These are phyloP conservation scores for Scolopax mira DNA, from an alignment of 2,113 vertebrate species.

Conservation along the genomic window DNA sequence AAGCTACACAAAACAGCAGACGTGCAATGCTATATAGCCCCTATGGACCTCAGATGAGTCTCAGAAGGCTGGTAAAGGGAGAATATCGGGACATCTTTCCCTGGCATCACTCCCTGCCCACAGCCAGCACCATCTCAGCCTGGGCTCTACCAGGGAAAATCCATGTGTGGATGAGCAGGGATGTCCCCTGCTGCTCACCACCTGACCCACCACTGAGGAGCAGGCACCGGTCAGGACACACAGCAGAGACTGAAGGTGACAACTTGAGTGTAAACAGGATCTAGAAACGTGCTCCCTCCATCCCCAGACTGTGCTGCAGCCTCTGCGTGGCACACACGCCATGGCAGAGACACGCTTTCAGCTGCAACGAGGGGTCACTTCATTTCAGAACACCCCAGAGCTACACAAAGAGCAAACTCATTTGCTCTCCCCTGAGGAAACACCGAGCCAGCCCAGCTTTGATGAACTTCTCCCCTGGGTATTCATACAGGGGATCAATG, in stretches of 20 bases:
- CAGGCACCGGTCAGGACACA: background rate
- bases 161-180: rapidly evolving
- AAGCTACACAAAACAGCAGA: background rate
- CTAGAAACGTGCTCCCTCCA: background rate
- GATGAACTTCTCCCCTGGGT: background rate
- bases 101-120: background rate
- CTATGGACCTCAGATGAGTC: rapidly evolving
- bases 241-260: background rate
- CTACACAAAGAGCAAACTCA: background rate
- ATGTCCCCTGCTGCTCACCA: rapidly evolving
- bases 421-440: background rate
- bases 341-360: background rate
- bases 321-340: no score
- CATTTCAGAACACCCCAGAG: background rate
- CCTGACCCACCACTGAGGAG: background rate
- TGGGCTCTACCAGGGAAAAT: background rate
- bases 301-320: background rate
- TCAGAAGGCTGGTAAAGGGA: background rate
- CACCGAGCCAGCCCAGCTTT: background rate
- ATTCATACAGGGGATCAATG: background rate
- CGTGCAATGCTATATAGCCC: no score
- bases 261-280: background rate
- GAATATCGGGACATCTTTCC: background rate
- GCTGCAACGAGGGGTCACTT: background rate
- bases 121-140: background rate